Percentiles rank a stretch among this genome's conserved stretches.
Conservation (phyloP, 2,797 vertebrate species). For the Rhabdophis nuchalis region DNA sequence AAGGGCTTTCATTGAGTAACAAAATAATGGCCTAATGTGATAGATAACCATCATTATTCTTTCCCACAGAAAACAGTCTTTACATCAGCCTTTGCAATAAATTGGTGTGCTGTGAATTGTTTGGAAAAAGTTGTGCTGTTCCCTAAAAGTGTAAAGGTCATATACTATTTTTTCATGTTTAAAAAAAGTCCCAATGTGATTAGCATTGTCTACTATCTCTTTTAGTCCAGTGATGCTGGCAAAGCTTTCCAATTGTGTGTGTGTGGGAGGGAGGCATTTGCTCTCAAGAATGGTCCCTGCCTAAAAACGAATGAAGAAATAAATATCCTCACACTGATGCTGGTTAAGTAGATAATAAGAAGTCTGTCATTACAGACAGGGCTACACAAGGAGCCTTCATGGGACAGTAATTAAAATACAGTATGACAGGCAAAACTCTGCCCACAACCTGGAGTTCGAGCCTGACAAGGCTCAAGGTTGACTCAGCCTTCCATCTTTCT, state of each 20-base stretch:
- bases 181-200: not conserved
- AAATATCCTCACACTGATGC: not conserved
- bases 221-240: not conserved
- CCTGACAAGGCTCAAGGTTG: too few relatives aligned
- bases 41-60: constrained; percentile 58
- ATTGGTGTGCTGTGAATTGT: constrained; percentile 42
- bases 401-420: too few relatives aligned
- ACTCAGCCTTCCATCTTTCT: too few relatives aligned
- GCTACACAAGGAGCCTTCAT: not conserved
- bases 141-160: constrained; percentile 23
- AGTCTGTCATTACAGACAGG: not conserved
- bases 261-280: not conserved
- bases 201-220: not conserved
- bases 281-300: not conserved
- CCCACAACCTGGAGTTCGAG: too few relatives aligned
- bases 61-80: constrained; percentile 55
- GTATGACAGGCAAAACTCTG: too few relatives aligned
- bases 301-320: not conserved
- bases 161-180: constrained; percentile 15
- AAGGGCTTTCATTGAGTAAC: constrained; percentile 40
- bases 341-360: not conserved
- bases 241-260: not conserved
- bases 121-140: constrained; percentile 43
- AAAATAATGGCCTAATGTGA: constrained; percentile 63
- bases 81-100: constrained; percentile 50